Conservation (phyloP, 2,113 vertebrate genomes). For the Petrocephalus zakoni region DNA sequence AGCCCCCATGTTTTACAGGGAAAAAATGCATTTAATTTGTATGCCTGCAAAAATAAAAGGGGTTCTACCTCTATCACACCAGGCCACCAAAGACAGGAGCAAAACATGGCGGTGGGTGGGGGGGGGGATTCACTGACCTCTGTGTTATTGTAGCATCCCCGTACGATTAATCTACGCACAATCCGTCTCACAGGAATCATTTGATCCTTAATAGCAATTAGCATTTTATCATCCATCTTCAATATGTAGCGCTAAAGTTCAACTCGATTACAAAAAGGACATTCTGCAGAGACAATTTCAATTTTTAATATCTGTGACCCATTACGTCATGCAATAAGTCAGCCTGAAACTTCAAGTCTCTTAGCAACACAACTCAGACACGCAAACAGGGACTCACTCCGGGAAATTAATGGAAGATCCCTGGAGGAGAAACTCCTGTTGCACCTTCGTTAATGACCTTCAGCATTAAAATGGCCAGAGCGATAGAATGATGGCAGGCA, state of each 20-base stretch:
- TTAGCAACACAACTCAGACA: not conserved
- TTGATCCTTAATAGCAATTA: not conserved
- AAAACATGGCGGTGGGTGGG: not conserved
- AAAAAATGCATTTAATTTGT: conserved; percentile 10
- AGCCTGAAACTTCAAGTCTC: not conserved
- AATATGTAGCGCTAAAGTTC: not conserved
- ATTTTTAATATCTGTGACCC: not conserved
- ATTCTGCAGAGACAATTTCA: not conserved
- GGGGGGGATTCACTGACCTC: not conserved
- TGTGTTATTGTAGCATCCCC: not conserved
- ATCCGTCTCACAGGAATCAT: not conserved
- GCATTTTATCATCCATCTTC: not conserved
- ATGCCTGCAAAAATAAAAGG: not conserved
- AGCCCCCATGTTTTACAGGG: not conserved
- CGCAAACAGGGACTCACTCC: not conserved
- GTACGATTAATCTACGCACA: not conserved
- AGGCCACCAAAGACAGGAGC: not conserved
- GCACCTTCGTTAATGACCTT: not conserved
- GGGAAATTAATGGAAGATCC: not conserved
- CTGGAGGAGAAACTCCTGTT: not conserved
- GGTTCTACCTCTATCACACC: conserved; percentile 1
- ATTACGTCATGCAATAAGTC: not conserved
- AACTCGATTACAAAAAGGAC: not conserved
- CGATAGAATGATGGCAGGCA: not conserved
- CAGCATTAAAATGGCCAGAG: not conserved